Percentiles rank a stretch among this genome's conserved stretches.
phyloP scores from a whole-genome alignment of 2,113 vertebrate genomes.

The Dascyllus trimaculatus region DNA sequence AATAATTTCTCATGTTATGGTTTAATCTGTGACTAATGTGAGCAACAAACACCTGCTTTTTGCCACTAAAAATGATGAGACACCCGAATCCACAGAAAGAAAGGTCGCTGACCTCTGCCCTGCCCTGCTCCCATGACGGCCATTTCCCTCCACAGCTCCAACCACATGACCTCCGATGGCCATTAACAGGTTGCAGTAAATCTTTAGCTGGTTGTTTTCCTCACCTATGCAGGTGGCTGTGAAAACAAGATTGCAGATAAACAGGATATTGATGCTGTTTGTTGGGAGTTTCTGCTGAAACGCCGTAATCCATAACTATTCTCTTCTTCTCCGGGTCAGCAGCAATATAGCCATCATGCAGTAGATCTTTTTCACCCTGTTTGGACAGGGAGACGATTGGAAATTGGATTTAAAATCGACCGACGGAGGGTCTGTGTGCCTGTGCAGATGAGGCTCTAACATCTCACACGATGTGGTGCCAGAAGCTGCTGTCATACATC shows the following conservation, averaged over 20 bases:
- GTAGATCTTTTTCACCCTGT: slow-evolving; percentile 28
- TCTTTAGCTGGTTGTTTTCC: slow-evolving; percentile 35
- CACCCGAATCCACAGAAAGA: slow-evolving; percentile 6
- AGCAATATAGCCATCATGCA: background rate
- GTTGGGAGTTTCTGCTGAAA: background rate
- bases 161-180: slow-evolving; percentile 22
- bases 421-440: background rate
- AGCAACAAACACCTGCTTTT: slow-evolving; percentile 9
- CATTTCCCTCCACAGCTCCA: slow-evolving; percentile 25
- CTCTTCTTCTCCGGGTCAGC: background rate
- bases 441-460: slow-evolving; percentile 23
- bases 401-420: slow-evolving; percentile 64
- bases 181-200: slow-evolving; percentile 40
- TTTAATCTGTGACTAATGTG: slow-evolving; percentile 8
- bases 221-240: slow-evolving; percentile 3
- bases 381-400: slow-evolving; percentile 43
- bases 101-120: slow-evolving; percentile 47
- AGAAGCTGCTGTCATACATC: slow-evolving; percentile 26
- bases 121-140: slow-evolving; percentile 33
- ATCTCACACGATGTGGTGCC: slow-evolving; percentile 26
- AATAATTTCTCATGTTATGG: background rate
- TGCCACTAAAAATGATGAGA: slow-evolving; percentile 41
- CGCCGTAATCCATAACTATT: background rate
- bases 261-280: background rate
- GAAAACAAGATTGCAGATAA: slow-evolving; percentile 2